These are phyloP conservation scores for Ophion costatus DNA, from an alignment of 2,888 invertebrate genomes.

Conservation along the genomic window DNA sequence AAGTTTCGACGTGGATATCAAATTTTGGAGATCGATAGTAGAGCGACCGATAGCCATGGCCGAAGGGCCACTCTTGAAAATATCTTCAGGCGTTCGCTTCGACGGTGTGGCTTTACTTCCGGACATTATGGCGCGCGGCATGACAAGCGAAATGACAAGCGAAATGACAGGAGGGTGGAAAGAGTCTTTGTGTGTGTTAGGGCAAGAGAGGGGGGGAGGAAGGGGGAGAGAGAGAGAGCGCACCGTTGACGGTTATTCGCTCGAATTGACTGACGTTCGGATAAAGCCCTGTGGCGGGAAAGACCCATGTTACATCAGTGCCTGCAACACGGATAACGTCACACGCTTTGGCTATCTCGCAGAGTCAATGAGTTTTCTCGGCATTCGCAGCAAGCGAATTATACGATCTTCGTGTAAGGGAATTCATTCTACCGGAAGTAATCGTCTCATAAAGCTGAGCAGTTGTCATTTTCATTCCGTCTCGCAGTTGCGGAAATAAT, in stretches of 20 bases:
- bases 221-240: neutral
- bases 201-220: neutral
- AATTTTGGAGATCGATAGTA: slow-evolving; percentile 23
- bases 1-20: slow-evolving; percentile 6
- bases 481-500: slow-evolving; percentile 2
- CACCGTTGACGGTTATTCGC: slow-evolving; percentile 3
- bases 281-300: slow-evolving; percentile 8
- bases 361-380: slow-evolving; percentile 9
- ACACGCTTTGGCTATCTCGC: slow-evolving; percentile 7
- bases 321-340: neutral
- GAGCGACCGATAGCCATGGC: neutral
- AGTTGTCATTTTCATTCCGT: slow-evolving; percentile 7
- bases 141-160: neutral
- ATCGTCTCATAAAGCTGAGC: neutral
- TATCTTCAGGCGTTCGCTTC: neutral
- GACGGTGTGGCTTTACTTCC: slow-evolving; percentile 15
- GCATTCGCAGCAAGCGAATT: neutral
- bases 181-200: neutral
- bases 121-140: slow-evolving; percentile 21
- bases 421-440: slow-evolving; percentile 3
- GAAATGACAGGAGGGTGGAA: neutral
- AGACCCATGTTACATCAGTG: neutral
- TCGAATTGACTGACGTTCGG: slow-evolving; percentile 23
- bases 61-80: neutral
- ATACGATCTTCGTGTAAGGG: slow-evolving; percentile 20